Evolutionary conservation across 1,140 invertebrate species (phyloP).

Genomic region (Drosophila navojoa): DNA sequence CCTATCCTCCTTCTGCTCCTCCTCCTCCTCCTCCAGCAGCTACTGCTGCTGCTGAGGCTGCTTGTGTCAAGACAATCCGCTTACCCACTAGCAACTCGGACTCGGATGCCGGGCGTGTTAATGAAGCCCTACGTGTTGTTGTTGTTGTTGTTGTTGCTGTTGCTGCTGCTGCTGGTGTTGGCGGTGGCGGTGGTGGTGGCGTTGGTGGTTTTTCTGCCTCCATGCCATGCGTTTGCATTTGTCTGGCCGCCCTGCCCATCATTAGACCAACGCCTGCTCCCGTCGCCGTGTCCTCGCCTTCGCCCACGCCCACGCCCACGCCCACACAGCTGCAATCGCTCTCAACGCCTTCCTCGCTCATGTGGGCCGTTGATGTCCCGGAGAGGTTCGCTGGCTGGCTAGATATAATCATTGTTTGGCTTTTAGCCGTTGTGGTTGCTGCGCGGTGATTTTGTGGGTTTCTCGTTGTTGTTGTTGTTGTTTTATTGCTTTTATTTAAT

Average conservation of each 20-base stretch:
- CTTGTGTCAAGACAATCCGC: slow-evolving; percentile 38
- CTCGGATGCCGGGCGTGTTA: slow-evolving; percentile 77
- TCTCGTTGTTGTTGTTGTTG: slow-evolving; percentile 15
- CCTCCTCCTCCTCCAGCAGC: too few relatives aligned
- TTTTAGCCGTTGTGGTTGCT: slow-evolving; percentile 18
- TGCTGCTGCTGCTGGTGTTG: slow-evolving; percentile 8
- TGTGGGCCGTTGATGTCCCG: slow-evolving; percentile 46
- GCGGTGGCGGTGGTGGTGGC: neutral
- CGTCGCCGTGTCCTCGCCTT: slow-evolving; percentile 5
- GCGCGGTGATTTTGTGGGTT: slow-evolving; percentile 3
- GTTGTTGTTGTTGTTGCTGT: slow-evolving; percentile 30
- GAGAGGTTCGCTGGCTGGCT: slow-evolving; percentile 67
- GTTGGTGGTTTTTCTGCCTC: slow-evolving; percentile 8
- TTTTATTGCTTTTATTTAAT: slow-evolving; percentile 10
- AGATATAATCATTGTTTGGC: slow-evolving; percentile 71
- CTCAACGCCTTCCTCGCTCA: slow-evolving; percentile 56
- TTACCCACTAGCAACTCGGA: slow-evolving; percentile 74
- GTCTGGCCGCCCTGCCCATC: slow-evolving; percentile 42
- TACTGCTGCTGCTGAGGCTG: neutral
- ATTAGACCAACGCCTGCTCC: slow-evolving; percentile 29
- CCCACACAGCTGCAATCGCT: slow-evolving; percentile 60
- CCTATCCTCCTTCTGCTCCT: too few relatives aligned
- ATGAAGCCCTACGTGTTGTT: slow-evolving; percentile 65
- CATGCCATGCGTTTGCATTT: slow-evolving; percentile 30
- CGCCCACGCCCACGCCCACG: slow-evolving; percentile 13